These are phyloP conservation scores for Acronicta alni DNA, from an alignment of 2,888 invertebrate genomes.

Conservation along the genomic window DNA sequence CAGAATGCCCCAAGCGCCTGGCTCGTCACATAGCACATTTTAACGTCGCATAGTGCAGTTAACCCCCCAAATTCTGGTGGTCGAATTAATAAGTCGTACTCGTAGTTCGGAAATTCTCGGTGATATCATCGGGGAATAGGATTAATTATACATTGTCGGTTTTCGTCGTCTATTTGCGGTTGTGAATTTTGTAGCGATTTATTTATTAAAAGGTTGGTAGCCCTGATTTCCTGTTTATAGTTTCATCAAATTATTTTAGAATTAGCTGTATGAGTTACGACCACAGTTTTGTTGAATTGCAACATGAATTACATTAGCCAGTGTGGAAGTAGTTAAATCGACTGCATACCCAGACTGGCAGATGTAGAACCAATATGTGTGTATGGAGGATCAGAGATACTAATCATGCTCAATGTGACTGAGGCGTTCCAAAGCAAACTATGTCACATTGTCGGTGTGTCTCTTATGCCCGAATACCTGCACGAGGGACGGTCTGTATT, in stretches of 20 bases:
- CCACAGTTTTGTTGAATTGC: no score
- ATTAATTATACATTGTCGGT: conserved; percentile 41
- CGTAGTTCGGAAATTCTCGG: conserved; percentile 32
- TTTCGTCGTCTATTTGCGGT: conserved; percentile 25
- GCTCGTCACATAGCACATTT: conserved; percentile 14
- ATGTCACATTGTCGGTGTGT: no score
- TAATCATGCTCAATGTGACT: no score
- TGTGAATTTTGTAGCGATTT: conserved; percentile 23
- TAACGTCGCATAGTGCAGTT: conserved; percentile 6
- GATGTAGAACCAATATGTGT: no score
- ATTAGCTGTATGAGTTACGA: no score
- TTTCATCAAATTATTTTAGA: not conserved
- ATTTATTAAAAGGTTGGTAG: conserved; percentile 12
- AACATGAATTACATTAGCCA: no score
- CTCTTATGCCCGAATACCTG: no score
- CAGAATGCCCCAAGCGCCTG: conserved; percentile 19
- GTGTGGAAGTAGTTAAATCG: no score
- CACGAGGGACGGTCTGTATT: no score
- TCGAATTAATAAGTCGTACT: conserved; percentile 44
- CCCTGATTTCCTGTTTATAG: conserved; percentile 10
- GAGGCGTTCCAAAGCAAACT: no score
- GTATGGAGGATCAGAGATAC: no score
- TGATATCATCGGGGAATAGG: conserved; percentile 42
- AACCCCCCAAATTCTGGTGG: conserved; percentile 21
- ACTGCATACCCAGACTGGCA: no score